Evolutionary conservation across 2,113 vertebrate genomes (phyloP).

Genomic region (Thunnus maccoyii): DNA sequence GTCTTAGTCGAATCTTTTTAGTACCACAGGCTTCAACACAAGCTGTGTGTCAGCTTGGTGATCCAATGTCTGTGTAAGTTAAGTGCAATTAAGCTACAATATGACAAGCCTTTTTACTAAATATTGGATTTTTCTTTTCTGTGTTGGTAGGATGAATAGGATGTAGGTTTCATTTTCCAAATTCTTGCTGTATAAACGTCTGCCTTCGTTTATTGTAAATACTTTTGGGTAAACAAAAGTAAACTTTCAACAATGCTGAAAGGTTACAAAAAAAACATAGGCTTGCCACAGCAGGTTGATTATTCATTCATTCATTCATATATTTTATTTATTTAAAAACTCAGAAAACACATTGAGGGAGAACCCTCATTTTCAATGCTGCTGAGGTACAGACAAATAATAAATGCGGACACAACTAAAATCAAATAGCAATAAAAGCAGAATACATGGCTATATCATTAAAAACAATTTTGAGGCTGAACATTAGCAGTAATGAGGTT

Average conservation of each 20-base stretch:
- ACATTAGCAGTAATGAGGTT: too few species aligned
- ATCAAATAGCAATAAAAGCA: too few species aligned
- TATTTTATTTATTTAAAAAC: too few species aligned
- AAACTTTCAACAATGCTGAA: too few species aligned
- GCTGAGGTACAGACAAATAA: too few species aligned
- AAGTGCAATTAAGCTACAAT: background rate
- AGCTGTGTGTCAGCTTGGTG: background rate
- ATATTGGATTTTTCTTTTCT: background rate
- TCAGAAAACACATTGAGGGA: too few species aligned
- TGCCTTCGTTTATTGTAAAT: background rate
- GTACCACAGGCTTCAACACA: background rate
- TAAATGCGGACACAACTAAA: too few species aligned
- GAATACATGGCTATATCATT: too few species aligned
- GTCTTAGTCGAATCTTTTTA: constrained; percentile 8
- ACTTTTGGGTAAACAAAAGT: background rate
- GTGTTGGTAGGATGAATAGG: background rate
- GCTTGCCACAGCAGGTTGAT: background rate
- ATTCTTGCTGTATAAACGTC: background rate
- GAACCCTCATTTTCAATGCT: too few species aligned
- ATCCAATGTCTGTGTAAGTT: background rate
- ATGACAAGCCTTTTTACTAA: background rate
- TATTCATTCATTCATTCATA: background rate
- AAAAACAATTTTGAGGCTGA: too few species aligned
- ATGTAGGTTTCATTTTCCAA: background rate
- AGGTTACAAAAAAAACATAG: background rate